Evolutionary conservation across 2,113 vertebrate genomes (phyloP).

Genomic region (Pollimyrus isidori): DNA sequence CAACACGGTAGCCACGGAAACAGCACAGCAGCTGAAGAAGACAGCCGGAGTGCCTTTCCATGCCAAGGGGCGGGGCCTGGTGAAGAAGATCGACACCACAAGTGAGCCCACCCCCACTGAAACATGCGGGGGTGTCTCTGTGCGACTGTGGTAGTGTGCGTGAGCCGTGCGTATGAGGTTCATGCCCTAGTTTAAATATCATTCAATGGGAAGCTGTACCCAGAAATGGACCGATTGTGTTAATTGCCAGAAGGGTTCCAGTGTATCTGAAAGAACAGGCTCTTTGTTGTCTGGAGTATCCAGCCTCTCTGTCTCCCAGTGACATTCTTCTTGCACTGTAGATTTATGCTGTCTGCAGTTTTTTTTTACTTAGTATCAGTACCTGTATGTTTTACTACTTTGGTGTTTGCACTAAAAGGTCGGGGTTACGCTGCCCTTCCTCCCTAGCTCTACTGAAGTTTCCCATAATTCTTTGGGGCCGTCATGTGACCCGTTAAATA

Average conservation of each 20-base stretch:
- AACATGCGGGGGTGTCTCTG: background rate
- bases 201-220: background rate
- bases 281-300: background rate
- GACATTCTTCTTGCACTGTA: background rate
- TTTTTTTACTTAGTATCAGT: background rate
- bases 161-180: too few species aligned
- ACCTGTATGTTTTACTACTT: background rate
- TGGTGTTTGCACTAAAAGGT: background rate
- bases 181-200: background rate
- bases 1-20: slow-evolving; percentile 79
- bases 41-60: slow-evolving; percentile 93
- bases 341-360: background rate
- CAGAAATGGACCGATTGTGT: background rate
- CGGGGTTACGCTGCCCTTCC: background rate
- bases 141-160: background rate
- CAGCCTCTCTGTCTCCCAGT: background rate
- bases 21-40: slow-evolving; percentile 93
- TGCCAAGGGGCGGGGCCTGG: slow-evolving; percentile 91
- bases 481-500: background rate
- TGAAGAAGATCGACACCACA: slow-evolving; percentile 95
- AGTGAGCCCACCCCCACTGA: slow-evolving; percentile 66
- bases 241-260: background rate
- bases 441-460: background rate
- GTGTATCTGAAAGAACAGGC: background rate
- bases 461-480: background rate